A percentile compares a stretch with the other conserved stretches of the same genome.
phyloP scores from a whole-genome alignment of 2,113 vertebrate species.

The Stomatorhinus ivindoensis region DNA sequence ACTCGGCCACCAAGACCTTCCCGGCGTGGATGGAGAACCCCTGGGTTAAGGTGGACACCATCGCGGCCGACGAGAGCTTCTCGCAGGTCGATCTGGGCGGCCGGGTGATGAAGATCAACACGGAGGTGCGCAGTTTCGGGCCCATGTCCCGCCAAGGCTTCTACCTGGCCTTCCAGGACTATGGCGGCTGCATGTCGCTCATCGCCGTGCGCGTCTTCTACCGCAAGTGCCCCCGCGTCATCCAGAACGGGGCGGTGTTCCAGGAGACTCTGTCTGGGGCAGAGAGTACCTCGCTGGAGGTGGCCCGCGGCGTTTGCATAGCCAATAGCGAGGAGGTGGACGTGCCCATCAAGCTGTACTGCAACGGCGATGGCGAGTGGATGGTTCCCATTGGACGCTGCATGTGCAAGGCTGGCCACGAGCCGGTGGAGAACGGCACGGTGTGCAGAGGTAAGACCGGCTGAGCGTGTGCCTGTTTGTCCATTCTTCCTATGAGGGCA shows the following conservation, averaged over 20 bases:
- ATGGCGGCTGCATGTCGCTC: constrained; percentile 92
- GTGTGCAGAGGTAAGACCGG: constrained; percentile 74
- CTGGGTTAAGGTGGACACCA: constrained; percentile 94
- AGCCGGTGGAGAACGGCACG: constrained; percentile 76
- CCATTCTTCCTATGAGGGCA: background rate
- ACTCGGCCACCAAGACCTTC: constrained; percentile 72
- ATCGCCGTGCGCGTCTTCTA: constrained; percentile 88
- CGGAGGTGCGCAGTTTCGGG: constrained; percentile 86
- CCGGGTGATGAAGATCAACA: constrained; percentile 95
- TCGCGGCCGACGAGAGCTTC: constrained; percentile 91
- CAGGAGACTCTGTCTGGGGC: constrained; percentile 92
- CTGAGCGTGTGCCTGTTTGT: background rate
- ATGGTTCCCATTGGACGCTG: constrained; percentile 92
- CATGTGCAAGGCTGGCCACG: constrained; percentile 82
- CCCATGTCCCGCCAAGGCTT: constrained; percentile 84
- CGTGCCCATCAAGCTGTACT: constrained; percentile 92
- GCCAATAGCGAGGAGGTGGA: constrained; percentile 89
- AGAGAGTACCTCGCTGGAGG: constrained; percentile 87
- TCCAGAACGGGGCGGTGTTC: constrained; percentile 84
- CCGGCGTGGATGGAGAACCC: constrained; percentile 96
- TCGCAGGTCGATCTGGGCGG: constrained; percentile 89
- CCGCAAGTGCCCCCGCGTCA: constrained; percentile 78
- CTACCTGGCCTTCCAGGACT: constrained; percentile 96
- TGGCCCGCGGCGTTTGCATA: constrained; percentile 80
- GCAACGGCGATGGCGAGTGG: constrained; percentile 92